phyloP scores from a whole-genome alignment of 2,797 vertebrate species.

The Arctocebus calabarensis region DNA sequence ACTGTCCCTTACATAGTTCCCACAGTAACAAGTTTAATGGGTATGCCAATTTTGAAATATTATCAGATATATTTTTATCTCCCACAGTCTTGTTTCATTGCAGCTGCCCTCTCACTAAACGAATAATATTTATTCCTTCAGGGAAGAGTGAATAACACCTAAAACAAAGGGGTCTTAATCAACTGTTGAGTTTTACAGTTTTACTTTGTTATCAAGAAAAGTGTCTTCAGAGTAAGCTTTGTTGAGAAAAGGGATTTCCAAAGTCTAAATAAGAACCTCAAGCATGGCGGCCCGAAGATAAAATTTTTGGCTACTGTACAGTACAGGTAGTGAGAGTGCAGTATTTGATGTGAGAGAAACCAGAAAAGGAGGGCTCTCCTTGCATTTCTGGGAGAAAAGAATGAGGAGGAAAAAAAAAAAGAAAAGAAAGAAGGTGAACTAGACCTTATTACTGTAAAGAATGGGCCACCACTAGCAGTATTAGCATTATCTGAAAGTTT shows the following conservation, averaged over 20 bases:
- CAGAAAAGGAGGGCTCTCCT: background rate
- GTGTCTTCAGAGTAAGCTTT: background rate
- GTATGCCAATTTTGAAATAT: slow-evolving; percentile 8
- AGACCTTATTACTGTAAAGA: background rate
- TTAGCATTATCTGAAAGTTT: background rate
- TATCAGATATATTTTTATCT: slow-evolving; percentile 33
- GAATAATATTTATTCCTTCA: slow-evolving; percentile 1
- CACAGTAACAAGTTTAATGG: slow-evolving; percentile 5
- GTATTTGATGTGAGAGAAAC: background rate
- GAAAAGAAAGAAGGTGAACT: background rate
- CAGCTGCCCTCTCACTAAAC: slow-evolving; percentile 5
- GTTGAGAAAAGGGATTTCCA: slow-evolving; percentile 33
- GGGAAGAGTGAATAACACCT: background rate
- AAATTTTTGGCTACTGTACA: background rate
- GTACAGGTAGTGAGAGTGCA: background rate
- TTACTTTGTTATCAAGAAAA: background rate
- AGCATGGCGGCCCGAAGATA: background rate
- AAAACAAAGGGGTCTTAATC: background rate
- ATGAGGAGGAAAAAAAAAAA: background rate
- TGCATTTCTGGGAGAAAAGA: background rate
- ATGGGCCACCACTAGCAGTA: background rate
- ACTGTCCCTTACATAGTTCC: background rate
- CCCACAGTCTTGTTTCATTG: background rate
- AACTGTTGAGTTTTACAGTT: slow-evolving; percentile 37
- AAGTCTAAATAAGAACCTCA: slow-evolving; percentile 3